Evolutionary conservation across 1,140 invertebrate species (phyloP), one percentile per base, ranked within the genome.

Genomic region (Drosophila elegans): DNA sequence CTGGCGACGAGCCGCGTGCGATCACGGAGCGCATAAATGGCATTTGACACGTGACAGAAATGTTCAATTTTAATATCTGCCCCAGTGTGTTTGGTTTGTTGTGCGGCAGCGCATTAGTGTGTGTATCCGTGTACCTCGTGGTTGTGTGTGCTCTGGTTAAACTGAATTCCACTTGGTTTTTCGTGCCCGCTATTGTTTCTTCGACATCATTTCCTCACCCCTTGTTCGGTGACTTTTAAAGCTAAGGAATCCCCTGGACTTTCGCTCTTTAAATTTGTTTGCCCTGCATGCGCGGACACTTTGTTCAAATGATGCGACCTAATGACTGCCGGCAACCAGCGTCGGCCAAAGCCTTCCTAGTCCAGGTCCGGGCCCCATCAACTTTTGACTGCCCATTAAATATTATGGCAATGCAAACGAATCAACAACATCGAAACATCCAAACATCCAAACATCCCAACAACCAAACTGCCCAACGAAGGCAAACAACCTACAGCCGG

Each of bases 31-130:
- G 83, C 82, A 86, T 86, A 86, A 86, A 86, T 86, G 82, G 79
- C 82, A 80, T 86, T 86, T 86, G 82, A 86, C 82, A 88, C 82
- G 82, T 86, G 82, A 86, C 82, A 82, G 75, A 86, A 86, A 88
- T 86, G 62, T 82, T 79, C 62, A 86, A 88, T 86, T 86, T 82
- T 82, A 88, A 86, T 86, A 88, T 86, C 82, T 86, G 69, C 57
- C 51, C 74, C 67, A 53, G 74, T 71, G 53, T 57, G 62, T 38
- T 25, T 44, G n/a, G 61, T 5, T 27, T 16, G n/a, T 16, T 34
- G 34, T 44, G 39, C 25, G 42, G 16, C 16, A 25, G 42, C 3
- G 44, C 44, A 21, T 3, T 29, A 27, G 5, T 39, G 25, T 32
- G 48, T 45, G 12, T 60, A 11, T 51, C n/a, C 16, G 16, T 21